Evolutionary conservation across 2,797 vertebrate species (phyloP), one percentile per base, ranked within the genome.

Genomic region (Lagocephalus sceleratus): DNA sequence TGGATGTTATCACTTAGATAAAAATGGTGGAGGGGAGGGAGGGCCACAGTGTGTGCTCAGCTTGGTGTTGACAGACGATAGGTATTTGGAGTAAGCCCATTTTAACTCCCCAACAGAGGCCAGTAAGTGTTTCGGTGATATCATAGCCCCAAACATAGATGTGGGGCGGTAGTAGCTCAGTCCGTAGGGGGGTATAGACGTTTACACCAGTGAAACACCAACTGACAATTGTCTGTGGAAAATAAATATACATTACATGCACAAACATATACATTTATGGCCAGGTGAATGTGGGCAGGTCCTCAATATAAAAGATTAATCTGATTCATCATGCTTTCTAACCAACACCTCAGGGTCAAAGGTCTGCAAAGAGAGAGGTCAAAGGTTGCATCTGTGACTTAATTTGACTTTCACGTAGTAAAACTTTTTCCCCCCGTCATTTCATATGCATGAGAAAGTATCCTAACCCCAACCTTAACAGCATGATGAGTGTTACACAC

Each of bases 311-410:
- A n/a, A 7, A n/a, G 40, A 10, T 40, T 3, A 19, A 42, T 42
- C 1, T 49, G 42, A 3, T 58, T 42, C 54, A 44, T 57, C 54
- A 15, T 1, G 43, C 59, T 57, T 39, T 52, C 54, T 52, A 57
- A 57, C 60, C 47, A 61, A 65, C 70, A 40, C 65, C 42, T 51
- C 26, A 0, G 46, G 54, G 66, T 79, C 65, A 84, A 54, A 63
- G 56, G 63, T 59, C 60, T 25, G n/a, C 6, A 38, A 35, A 17
- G 9, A 29, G 15, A 40, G 23, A 64, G 76, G 64, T 72, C 43
- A 1, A 48, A 72, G 68, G 59, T 76, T 63, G 60, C 14, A 15
- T 47, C 59, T 78, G 64, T 69, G 63, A 63, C 42, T 59, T 20
- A 1, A 56, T 23, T 53, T 68, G 48, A 58, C 47, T 44, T 51